Conservation (phyloP, 2,888 invertebrate species). For the Acrobasis repandana region DNA sequence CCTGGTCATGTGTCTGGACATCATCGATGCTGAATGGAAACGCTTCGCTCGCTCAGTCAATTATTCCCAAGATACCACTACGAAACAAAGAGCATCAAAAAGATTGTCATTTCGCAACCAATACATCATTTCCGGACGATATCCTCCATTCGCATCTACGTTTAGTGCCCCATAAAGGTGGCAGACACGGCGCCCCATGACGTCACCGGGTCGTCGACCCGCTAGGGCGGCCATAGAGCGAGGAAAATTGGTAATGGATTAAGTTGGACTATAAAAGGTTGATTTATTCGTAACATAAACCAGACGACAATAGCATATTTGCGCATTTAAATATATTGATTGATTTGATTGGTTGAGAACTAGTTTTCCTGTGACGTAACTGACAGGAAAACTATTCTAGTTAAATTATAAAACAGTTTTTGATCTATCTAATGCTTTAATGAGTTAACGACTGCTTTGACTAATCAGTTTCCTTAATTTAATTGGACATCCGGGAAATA, state of each 20-base stretch:
- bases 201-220: constrained; percentile 49
- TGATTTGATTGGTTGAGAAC: neutral
- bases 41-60: too few species aligned
- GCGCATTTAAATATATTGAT: neutral
- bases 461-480: neutral
- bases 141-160: neutral
- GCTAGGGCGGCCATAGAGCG: constrained; percentile 37
- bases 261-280: neutral
- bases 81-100: too few species aligned
- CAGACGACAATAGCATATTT: neutral
- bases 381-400: too few species aligned
- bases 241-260: constrained; percentile 37
- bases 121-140: constrained; percentile 8
- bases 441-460: too few species aligned
- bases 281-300: neutral
- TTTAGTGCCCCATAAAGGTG: constrained; percentile 19
- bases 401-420: too few species aligned
- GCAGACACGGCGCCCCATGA: constrained; percentile 40
- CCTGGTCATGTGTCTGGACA: too few species aligned
- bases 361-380: too few species aligned
- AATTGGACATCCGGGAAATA: constrained; percentile 1
- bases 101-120: neutral
- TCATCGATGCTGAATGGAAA: too few species aligned
- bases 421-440: too few species aligned
- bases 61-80: too few species aligned